Evolutionary conservation across 2,113 vertebrate genomes (phyloP).

Genomic region (Anser brachyrhynchus): DNA sequence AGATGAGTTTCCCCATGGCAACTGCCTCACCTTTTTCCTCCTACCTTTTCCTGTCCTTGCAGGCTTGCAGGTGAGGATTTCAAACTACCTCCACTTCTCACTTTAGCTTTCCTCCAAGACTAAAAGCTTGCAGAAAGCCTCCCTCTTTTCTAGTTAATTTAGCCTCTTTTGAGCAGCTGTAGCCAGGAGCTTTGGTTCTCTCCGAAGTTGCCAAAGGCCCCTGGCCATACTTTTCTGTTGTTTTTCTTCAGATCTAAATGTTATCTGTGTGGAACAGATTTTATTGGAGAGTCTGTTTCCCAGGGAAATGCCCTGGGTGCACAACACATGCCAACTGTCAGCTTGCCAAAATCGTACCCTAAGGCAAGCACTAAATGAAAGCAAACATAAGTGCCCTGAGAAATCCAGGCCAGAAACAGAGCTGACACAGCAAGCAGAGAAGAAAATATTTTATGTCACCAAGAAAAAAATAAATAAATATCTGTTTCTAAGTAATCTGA

Average conservation of each 20-base stretch:
- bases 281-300: conserved; percentile 31
- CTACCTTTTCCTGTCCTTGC: background rate
- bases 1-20: background rate
- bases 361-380: conserved; percentile 38
- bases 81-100: background rate
- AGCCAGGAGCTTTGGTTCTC: background rate
- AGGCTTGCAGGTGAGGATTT: background rate
- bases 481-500: background rate
- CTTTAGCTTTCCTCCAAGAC: background rate
- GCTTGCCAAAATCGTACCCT: conserved; percentile 34
- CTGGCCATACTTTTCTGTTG: conserved; percentile 27
- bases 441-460: background rate
- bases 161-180: background rate
- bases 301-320: conserved; percentile 21
- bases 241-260: conserved; percentile 40
- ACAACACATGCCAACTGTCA: conserved; percentile 28
- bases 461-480: background rate
- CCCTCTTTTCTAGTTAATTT: background rate
- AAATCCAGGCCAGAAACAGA: conserved; percentile 18
- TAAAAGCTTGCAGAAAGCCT: background rate
- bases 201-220: conserved; percentile 15
- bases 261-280: conserved; percentile 57
- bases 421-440: background rate
- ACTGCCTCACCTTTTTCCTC: background rate
- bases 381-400: background rate